Evolutionary conservation across 2,797 vertebrate species (phyloP), one percentile per base, ranked within the genome.

Genomic region (Lithobates pipiens): DNA sequence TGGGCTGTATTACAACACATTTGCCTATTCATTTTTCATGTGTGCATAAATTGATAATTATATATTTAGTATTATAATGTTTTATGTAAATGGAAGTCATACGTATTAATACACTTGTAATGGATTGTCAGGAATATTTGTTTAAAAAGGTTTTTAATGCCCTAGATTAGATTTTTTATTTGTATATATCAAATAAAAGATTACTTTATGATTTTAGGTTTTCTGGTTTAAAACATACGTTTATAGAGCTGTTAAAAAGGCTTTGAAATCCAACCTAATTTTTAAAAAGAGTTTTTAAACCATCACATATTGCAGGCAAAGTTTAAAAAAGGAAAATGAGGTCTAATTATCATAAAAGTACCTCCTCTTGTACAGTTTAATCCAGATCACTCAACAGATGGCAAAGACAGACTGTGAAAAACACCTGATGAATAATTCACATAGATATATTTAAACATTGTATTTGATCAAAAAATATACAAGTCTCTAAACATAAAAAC

Each of bases 381-480:
- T 44, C n/a, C 75, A 61, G 25, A 44, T 78, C 21, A 32, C 7
- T 65, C 25, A 70, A 50, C 83, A 84, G 83, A 78, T 78, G 68
- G 83, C 50, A 46, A 50, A 54, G 32, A 80, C 32, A 77, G 67
- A 61, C 16, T 42, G 50, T 27, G 36, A 34, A 72, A 72, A 57
- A 72, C 34, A 65, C 39, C 32, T 54, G 74, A 77, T 83, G 42
- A 83, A 77, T 83, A 70, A 70, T 76, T 83, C 67, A 84, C n/a
- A 61, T 34, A 29, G 18, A 29, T 70, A 57, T 29, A 39, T 25
- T 83, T 77, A 69, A n/a, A 77, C 11, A 63, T 63, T 77, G 18
- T 67, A 67, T 29, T 67, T 67, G 4, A 61, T 61, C 21, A 27
- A 67, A 27, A 25, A 29, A 67, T 29, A 67, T 29, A 15, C 10